These are phyloP conservation scores for Cybosia mesomella DNA, from an alignment of 2,888 invertebrate species.

Conservation along the genomic window DNA sequence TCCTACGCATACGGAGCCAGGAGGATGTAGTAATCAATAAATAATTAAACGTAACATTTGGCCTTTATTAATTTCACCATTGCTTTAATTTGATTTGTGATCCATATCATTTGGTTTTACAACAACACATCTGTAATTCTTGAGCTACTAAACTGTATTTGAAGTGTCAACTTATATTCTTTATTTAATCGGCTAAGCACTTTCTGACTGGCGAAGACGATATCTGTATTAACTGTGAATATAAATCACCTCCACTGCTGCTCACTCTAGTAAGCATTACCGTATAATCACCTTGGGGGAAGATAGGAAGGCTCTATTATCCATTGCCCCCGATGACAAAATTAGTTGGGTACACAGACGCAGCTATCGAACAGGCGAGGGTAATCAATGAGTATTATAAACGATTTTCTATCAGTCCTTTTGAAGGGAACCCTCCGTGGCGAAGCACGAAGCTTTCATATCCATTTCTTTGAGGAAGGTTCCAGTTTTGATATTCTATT, in stretches of 20 bases:
- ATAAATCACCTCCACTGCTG: slow-evolving; percentile 13
- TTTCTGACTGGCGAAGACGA: slow-evolving; percentile 6
- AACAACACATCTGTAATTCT: too few species aligned
- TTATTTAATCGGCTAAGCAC: not conserved
- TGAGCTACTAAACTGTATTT: not conserved
- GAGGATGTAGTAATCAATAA: too few species aligned
- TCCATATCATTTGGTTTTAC: too few species aligned
- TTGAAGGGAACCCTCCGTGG: not conserved
- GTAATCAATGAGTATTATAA: not conserved
- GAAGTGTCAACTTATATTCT: slow-evolving; percentile 5
- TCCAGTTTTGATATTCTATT: not conserved
- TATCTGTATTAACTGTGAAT: slow-evolving; percentile 2
- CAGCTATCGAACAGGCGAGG: not conserved
- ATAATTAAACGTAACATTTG: too few species aligned
- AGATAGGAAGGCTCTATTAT: slow-evolving; percentile 14
- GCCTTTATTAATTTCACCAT: too few species aligned
- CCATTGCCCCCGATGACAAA: slow-evolving; percentile 15
- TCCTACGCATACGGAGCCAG: too few species aligned
- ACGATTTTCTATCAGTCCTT: not conserved
- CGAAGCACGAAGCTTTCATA: not conserved
- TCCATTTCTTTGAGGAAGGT: not conserved
- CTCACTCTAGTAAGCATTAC: slow-evolving; percentile 20
- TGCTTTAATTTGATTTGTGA: too few species aligned
- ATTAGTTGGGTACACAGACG: slow-evolving; percentile 7
- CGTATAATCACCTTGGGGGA: slow-evolving; percentile 15